Base-by-base conservation (phyloP, 2,797 vertebrate genomes). In the Myoxocephalus aenaeus region DNA sequence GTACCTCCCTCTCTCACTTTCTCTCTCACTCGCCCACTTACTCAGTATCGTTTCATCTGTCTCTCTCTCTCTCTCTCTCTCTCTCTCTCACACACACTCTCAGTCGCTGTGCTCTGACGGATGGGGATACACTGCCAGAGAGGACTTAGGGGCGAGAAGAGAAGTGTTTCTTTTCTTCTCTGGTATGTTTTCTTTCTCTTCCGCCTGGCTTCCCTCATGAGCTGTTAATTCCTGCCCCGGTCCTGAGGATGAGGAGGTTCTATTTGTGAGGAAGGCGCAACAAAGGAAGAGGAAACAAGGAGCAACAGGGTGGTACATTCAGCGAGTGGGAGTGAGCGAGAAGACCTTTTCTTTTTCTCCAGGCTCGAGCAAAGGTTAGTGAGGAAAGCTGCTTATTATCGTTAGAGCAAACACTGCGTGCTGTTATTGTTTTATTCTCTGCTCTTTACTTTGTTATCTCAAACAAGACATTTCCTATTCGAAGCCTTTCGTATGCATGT, bases 221-320 rank as follows among this genome's bases (percentile, higher is more conserved):
- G 86, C 88, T 84, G 69, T 71, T 90, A 80, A 87, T 88, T 86
- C 84, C 70, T 79, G 75, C 62, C 76, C 86, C 51, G 36, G 70
- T 85, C 67, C 83, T n/a, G 36, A 87, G 76, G 90, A 93, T 90
- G 90, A 93, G 88, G 85, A 86, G 88, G 86, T 84, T 92, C 84
- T 83, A 74, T 92, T 79, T 67, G 89, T 86, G 86, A 92, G 71
- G 83, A 89, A 91, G 86, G 86, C 70, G 56, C 81, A 70, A 89
- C 87, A 85, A 87, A 88, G 75, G 88, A 79, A 85, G 68, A 84
- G 85, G 81, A 81, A 87, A 78, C 67, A 72, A 89, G 90, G 80
- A 92, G 90, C 92, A 92, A 93, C 93, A 90, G 92, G 92, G 92
- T 92, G 90, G 87, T 72, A 32, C 57, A 86, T 91, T 85, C 81